A percentile compares a stretch with the other conserved stretches of the same genome.
Evolutionary conservation across 1,140 invertebrate species (phyloP).

Genomic region (Trypoxylus dichotomus): DNA sequence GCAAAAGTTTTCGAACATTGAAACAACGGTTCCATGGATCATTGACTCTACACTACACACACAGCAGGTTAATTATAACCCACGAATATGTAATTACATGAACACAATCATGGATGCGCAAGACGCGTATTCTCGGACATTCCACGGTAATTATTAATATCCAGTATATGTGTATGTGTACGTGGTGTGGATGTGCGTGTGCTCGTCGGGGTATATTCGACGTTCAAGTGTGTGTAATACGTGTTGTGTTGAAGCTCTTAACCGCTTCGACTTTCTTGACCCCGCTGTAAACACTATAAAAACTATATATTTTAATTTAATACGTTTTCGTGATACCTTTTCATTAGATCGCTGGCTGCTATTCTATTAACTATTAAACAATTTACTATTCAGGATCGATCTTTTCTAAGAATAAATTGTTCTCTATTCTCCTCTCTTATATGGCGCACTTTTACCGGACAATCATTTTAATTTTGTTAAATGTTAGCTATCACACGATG

Average conservation of each 20-base stretch:
- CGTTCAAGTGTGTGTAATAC: constrained; percentile 28
- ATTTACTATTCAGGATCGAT: constrained; percentile 26
- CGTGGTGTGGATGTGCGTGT: background rate
- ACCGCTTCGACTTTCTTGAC: constrained; percentile 42
- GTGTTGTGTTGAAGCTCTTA: constrained; percentile 29
- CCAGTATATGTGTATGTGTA: constrained; percentile 34
- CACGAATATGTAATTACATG: constrained; percentile 53
- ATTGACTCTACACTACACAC: constrained; percentile 45
- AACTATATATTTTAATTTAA: constrained; percentile 33
- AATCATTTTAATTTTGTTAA: constrained; percentile 21
- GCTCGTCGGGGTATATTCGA: constrained; percentile 13
- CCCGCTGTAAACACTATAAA: constrained; percentile 43
- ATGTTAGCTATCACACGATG: background rate
- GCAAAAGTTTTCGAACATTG: constrained; percentile 40
- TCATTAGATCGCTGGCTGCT: constrained; percentile 42
- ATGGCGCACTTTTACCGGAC: background rate
- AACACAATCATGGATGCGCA: constrained; percentile 52
- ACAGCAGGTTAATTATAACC: constrained; percentile 50
- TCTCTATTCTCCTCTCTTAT: background rate
- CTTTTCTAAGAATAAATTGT: constrained; percentile 15
- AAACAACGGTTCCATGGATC: constrained; percentile 49
- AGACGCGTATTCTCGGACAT: constrained; percentile 50
- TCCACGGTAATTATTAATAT: constrained; percentile 51
- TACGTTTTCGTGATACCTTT: constrained; percentile 45
- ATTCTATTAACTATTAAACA: constrained; percentile 35